phyloP scores from a whole-genome alignment of 2,113 vertebrate species.

The Nesogale talazaci region DNA sequence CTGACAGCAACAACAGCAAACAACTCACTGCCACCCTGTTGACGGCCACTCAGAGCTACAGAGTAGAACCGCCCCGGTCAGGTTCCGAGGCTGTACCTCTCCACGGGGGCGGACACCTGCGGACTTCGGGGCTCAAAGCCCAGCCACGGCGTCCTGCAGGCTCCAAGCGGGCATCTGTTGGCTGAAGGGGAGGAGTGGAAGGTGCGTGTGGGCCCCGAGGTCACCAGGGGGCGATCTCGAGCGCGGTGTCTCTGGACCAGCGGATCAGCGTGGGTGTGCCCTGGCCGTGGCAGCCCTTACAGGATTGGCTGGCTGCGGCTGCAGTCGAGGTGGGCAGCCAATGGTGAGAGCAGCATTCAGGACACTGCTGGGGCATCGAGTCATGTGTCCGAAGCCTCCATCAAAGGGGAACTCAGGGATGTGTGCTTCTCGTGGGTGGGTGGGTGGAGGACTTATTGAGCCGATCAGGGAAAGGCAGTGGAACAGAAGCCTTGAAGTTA shows the following conservation, averaged over 20 bases:
- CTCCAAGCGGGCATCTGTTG: too few species aligned
- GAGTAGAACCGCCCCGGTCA: too few species aligned
- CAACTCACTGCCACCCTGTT: too few species aligned
- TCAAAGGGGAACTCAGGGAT: not conserved
- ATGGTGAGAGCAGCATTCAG: not conserved
- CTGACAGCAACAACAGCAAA: too few species aligned
- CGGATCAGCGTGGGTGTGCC: not conserved
- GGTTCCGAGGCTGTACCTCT: too few species aligned
- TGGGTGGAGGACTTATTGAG: not conserved
- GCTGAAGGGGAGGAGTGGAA: not conserved
- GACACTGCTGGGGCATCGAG: not conserved
- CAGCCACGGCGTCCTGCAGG: too few species aligned
- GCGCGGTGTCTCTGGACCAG: too few species aligned
- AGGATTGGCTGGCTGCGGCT: not conserved
- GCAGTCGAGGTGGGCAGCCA: not conserved
- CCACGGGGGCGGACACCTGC: not conserved
- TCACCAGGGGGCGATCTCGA: not conserved
- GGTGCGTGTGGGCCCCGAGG: not conserved
- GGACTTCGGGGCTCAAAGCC: not conserved
- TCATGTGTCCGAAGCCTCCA: not conserved
- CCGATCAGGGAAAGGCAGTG: not conserved
- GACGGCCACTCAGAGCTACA: too few species aligned
- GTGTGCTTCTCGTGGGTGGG: too few species aligned
- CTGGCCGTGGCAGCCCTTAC: not conserved
- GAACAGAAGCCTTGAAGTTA: not conserved